Evolutionary conservation across 2,113 vertebrate genomes (phyloP).

Genomic region (Bujurquina vittata): DNA sequence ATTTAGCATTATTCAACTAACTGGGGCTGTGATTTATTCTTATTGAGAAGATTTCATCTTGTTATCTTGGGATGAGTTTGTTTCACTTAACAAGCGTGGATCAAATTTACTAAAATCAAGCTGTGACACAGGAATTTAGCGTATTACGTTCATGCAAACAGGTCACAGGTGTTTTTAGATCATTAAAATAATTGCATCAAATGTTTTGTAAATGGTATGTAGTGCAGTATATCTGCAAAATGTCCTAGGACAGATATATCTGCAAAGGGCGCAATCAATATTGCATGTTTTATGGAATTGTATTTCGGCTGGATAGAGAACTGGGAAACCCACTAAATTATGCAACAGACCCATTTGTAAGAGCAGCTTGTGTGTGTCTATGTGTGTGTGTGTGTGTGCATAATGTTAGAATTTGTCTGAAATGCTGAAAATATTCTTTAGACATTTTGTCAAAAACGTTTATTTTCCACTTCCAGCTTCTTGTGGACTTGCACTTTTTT

Average conservation of each 20-base stretch:
- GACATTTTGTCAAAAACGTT: background rate
- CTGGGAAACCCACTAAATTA: conserved; percentile 78
- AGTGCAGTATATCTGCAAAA: conserved; percentile 10
- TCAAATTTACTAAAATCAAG: background rate
- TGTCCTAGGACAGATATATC: conserved; percentile 42
- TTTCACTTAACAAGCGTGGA: background rate
- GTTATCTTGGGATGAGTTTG: background rate
- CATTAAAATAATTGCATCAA: background rate
- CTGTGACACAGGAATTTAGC: background rate
- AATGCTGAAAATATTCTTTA: background rate
- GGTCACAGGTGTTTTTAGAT: background rate
- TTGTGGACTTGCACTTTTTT: background rate
- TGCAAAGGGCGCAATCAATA: conserved; percentile 68
- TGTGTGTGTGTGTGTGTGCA: conserved; percentile 14
- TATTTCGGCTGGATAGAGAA: conserved; percentile 74
- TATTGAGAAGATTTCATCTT: background rate
- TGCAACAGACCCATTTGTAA: conserved; percentile 76
- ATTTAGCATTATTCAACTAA: background rate
- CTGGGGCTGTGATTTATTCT: background rate
- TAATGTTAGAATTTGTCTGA: background rate
- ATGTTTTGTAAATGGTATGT: conserved; percentile 15
- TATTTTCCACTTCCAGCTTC: background rate
- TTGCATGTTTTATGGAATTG: conserved; percentile 75
- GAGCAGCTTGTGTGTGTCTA: conserved; percentile 36
- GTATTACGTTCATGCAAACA: background rate